Conservation (phyloP, 2,888 invertebrate species). For the Andrena chrysosceles region DNA sequence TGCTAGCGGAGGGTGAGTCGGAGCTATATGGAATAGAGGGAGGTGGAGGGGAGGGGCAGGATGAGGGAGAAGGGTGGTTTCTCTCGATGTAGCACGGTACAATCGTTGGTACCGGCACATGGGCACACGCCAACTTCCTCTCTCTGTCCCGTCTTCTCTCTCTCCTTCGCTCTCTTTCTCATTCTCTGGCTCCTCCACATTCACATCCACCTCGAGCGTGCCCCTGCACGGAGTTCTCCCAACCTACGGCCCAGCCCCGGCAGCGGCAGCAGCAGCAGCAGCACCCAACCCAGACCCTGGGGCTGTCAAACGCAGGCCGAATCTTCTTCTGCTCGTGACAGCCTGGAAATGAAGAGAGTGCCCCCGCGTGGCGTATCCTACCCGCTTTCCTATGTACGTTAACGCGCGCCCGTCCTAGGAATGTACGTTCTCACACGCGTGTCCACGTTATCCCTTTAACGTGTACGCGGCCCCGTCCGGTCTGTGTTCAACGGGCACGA, state of each 20-base stretch:
- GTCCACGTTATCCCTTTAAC: conserved; percentile 71
- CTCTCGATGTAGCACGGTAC: conserved; percentile 74
- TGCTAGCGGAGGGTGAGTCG: conserved; percentile 65
- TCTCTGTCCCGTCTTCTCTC: conserved; percentile 57
- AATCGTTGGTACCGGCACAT: conserved; percentile 75
- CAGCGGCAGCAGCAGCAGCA: conserved; percentile 59
- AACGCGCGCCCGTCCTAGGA: conserved; percentile 68
- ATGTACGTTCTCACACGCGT: conserved; percentile 71
- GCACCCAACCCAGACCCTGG: conserved; percentile 83
- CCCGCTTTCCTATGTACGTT: conserved; percentile 75
- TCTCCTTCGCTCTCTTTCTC: conserved; percentile 46
- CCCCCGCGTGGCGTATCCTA: conserved; percentile 79
- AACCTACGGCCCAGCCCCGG: conserved; percentile 71
- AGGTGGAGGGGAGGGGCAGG: neutral
- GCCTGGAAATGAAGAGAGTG: conserved; percentile 85
- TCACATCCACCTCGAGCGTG: conserved; percentile 70
- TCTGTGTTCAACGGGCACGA: conserved; percentile 52
- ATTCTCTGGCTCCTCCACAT: conserved; percentile 55
- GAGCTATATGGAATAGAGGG: conserved; percentile 61
- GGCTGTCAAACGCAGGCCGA: conserved; percentile 85
- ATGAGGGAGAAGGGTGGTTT: conserved; percentile 65
- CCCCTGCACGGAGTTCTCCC: conserved; percentile 77
- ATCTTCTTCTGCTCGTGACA: conserved; percentile 84
- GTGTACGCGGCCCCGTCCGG: conserved; percentile 52
- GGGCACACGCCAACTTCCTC: conserved; percentile 70